A percentile compares a stretch with the other conserved stretches of the same genome.
These are phyloP conservation scores for Anthonomus grandis DNA, from an alignment of 1,140 invertebrate species.

Conservation along the genomic window DNA sequence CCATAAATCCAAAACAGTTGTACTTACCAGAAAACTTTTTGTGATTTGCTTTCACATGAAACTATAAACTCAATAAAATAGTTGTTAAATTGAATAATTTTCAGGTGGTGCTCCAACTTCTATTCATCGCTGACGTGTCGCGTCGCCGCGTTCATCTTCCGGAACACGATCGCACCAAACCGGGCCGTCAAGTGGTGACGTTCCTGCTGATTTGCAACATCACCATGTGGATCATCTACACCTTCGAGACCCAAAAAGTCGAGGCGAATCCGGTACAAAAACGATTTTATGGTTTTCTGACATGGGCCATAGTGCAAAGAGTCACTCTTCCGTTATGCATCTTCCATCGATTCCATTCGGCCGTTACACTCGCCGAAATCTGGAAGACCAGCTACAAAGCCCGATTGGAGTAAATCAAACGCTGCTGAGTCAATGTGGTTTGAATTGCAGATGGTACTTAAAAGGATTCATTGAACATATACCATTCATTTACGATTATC, in stretches of 20 bases:
- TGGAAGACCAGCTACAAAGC: constrained; percentile 98
- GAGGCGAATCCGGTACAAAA: constrained; percentile 87
- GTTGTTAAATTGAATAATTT: constrained; percentile 1
- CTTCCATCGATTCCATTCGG: constrained; percentile 96
- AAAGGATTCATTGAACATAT: neutral
- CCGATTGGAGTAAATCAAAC: constrained; percentile 64
- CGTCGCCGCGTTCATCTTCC: constrained; percentile 84
- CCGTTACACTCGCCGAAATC: constrained; percentile 94
- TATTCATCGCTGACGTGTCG: constrained; percentile 93
- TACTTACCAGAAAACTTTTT: neutral
- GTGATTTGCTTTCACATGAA: neutral
- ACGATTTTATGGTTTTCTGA: constrained; percentile 89
- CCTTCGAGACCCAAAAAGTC: constrained; percentile 93
- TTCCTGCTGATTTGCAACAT: constrained; percentile 93
- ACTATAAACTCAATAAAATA: too few species aligned
- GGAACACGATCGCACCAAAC: constrained; percentile 89
- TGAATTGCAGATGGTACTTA: constrained; percentile 1
- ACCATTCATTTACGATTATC: neutral
- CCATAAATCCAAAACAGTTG: neutral
- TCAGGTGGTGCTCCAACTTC: constrained; percentile 83
- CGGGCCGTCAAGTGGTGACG: constrained; percentile 91
- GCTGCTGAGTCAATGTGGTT: too few species aligned
- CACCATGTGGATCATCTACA: constrained; percentile 93
- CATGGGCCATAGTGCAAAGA: constrained; percentile 92
- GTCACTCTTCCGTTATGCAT: constrained; percentile 93